These are phyloP conservation scores for Monodelphis domestica DNA, from an alignment of 2,797 vertebrate species.

Conservation along the genomic window DNA sequence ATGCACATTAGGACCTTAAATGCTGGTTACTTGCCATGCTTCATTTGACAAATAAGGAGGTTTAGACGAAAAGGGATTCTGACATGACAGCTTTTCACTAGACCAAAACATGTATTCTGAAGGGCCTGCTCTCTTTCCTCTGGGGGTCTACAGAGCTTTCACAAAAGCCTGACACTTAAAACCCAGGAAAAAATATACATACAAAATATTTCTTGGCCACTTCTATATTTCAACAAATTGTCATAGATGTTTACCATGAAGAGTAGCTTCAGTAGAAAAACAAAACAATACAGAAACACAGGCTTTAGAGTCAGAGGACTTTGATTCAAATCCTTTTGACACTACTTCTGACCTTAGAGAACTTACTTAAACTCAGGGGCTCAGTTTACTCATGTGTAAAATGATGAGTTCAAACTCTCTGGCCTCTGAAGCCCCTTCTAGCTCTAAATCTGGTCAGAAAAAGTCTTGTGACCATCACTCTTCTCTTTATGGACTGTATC, in stretches of 20 bases:
- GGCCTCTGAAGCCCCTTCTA: not conserved
- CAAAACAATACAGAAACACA: not conserved
- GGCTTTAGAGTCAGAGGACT: not conserved
- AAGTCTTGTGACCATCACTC: not conserved
- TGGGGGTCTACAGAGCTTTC: constrained; percentile 44
- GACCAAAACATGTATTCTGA: not conserved
- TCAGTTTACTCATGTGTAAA: not conserved
- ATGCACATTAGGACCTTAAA: not conserved
- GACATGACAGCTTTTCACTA: not conserved
- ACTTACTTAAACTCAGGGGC: not conserved
- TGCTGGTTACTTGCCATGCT: rapidly evolving
- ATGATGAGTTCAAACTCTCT: not conserved
- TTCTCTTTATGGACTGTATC: not conserved
- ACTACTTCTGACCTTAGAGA: not conserved
- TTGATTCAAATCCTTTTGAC: not conserved
- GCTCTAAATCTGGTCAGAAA: not conserved
- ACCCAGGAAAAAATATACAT: not conserved
- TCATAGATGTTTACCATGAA: not conserved
- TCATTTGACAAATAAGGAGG: not conserved
- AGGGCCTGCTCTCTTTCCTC: not conserved
- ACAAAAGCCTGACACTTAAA: not conserved
- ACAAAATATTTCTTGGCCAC: not conserved
- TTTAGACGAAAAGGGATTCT: not conserved
- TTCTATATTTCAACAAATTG: not conserved
- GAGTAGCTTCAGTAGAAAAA: not conserved